These are phyloP conservation scores for Arenaria interpres DNA, from an alignment of 2,113 vertebrate genomes.

Conservation along the genomic window DNA sequence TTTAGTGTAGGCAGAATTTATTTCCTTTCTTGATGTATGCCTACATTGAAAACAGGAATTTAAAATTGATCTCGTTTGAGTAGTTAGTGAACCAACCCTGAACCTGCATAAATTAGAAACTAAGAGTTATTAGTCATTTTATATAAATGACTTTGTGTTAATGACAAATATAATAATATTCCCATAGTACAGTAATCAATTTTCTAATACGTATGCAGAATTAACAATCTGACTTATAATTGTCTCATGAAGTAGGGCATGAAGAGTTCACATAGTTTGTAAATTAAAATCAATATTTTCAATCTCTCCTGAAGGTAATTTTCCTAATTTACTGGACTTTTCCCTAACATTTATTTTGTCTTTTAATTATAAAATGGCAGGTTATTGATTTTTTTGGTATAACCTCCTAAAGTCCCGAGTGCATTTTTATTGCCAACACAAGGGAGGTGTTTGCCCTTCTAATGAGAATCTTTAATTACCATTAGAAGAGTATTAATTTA, in stretches of 20 bases:
- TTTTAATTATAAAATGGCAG: conserved; percentile 92
- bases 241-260: conserved; percentile 80
- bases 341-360: conserved; percentile 83
- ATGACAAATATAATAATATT: conserved; percentile 78
- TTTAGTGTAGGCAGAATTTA: conserved; percentile 23
- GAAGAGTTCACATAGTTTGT: conserved; percentile 86
- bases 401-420: conserved; percentile 72
- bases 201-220: conserved; percentile 74
- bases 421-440: conserved; percentile 74
- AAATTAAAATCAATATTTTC: conserved; percentile 95
- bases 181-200: conserved; percentile 74
- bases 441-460: conserved; percentile 69
- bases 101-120: conserved; percentile 60
- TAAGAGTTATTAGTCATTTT: conserved; percentile 62
- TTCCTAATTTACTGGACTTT: conserved; percentile 88
- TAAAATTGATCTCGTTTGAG: conserved; percentile 45
- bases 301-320: conserved; percentile 88
- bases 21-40: conserved; percentile 6
- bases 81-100: conserved; percentile 46
- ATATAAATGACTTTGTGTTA: conserved; percentile 64
- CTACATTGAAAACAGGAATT: conserved; percentile 6
- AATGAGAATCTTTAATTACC: conserved; percentile 83
- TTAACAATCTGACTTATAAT: conserved; percentile 80
- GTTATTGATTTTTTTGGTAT: conserved; percentile 84
- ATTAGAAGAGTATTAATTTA: conserved; percentile 77